Base-by-base conservation (phyloP, 2,888 invertebrate species). In the Catocala nupta region DNA sequence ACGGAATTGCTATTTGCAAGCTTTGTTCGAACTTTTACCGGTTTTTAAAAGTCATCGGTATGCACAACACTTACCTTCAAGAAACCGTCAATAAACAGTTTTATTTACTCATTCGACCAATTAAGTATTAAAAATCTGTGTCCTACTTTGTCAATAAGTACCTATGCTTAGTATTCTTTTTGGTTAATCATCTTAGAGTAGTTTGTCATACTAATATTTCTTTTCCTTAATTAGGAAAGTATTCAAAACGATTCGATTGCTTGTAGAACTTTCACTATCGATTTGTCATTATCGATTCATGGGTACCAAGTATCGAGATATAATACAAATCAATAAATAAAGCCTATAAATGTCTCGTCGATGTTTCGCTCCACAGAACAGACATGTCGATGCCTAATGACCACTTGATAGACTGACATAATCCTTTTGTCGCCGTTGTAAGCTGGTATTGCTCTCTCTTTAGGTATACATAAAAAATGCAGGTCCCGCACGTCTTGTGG, bases 1-100 rank as follows among this genome's bases (percentile, higher is more conserved):
- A 62, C 58, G 55, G 52, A 63, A 59, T 64, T 13, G 42, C n/a
- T 52, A 58, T 64, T 65, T 52, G 51, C 55, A 51, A 55, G 56
- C 43, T 43, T 45, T 59, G 55, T 47, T 47, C 51, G 42, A 62
- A 62, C 62, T 52, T 62, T 62, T 62, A 56, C 59, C 33, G 5
- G 55, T 55, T 59, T 45, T 51, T 47, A 48, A 59, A 63, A 55
- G 55, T 64, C 64, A 64, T 51, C 55, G 50, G 12, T 25, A 25
- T 3, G 25, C 13, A 8, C 42, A 39, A 12, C 45, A 33, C 7
- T 62, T 11, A n/a, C 33, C 39, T 61, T 55, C 13, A 55, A 51
- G 12, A 43, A 48, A 36, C 45, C 49, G 50, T 34, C 54, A 39
- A 50, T 8, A 8, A 13, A 47, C 56, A 13, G 55, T 51, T 60